Percentiles rank a stretch among this genome's conserved stretches.
These are phyloP conservation scores for Lepidocolaptes lacrymiger DNA, from an alignment of 2,797 vertebrate genomes.

Conservation along the genomic window DNA sequence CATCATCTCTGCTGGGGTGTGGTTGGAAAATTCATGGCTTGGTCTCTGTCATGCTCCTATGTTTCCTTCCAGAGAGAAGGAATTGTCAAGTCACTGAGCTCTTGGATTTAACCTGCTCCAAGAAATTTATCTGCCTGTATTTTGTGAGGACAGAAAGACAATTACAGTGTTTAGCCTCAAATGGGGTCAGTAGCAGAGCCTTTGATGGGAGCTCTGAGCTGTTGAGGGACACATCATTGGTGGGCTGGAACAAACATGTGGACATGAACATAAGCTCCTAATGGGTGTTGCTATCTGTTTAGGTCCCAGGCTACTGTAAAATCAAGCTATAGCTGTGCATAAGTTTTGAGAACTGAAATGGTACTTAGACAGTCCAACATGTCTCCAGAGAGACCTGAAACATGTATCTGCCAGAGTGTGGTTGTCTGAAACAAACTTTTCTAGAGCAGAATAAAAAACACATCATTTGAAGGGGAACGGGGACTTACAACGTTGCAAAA, in stretches of 20 bases:
- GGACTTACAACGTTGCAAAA: not conserved
- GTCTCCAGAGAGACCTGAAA: not conserved
- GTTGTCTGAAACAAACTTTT: not conserved
- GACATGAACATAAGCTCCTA: not conserved
- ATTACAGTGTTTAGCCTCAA: not conserved
- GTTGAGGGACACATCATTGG: fast-evolving
- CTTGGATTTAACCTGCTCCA: not conserved
- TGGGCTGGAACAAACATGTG: not conserved
- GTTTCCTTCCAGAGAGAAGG: not conserved
- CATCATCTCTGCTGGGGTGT: not conserved
- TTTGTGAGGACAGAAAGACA: not conserved
- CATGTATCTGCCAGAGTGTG: fast-evolving
- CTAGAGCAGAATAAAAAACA: not conserved
- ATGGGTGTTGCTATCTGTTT: not conserved
- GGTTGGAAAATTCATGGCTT: not conserved
- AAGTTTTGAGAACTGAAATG: not conserved
- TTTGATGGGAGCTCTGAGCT: not conserved
- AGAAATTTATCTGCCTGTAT: not conserved
- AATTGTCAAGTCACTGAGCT: not conserved
- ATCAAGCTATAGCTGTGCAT: not conserved
- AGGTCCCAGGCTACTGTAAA: not conserved
- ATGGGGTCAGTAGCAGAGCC: not conserved
- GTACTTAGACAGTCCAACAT: not conserved
- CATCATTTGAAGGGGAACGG: not conserved
- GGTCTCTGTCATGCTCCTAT: not conserved